Percentiles rank a stretch among this genome's conserved stretches.
phyloP scores from a whole-genome alignment of 2,113 vertebrate species.

The Cardinalis cardinalis region DNA sequence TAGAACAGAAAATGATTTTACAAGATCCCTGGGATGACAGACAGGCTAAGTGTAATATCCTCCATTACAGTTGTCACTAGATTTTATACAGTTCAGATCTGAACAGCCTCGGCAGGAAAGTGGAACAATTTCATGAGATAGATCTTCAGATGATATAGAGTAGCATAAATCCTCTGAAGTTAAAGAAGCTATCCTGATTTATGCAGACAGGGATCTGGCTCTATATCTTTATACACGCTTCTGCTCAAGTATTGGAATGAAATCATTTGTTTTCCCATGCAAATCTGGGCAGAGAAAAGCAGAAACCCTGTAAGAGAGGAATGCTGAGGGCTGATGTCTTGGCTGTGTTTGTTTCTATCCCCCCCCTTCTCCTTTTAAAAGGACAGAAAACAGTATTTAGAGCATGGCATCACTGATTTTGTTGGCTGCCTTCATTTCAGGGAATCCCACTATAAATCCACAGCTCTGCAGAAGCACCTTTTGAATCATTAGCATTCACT shows the following conservation, averaged over 20 bases:
- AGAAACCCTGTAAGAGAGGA: not conserved
- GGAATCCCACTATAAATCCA: conserved; percentile 61
- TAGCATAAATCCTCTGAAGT: conserved; percentile 44
- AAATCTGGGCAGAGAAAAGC: conserved; percentile 44
- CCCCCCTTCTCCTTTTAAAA: not conserved
- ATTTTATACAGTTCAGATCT: conserved; percentile 71
- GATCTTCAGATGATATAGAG: conserved; percentile 34
- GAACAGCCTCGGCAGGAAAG: conserved; percentile 57
- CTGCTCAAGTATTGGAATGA: conserved; percentile 52
- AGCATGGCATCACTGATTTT: conserved; percentile 48
- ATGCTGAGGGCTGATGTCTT: conserved; percentile 8
- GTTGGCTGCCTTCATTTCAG: conserved; percentile 49
- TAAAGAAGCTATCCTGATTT: conserved; percentile 45
- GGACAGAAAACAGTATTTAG: conserved; percentile 62
- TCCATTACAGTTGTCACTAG: conserved; percentile 73
- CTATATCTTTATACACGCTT: conserved; percentile 30
- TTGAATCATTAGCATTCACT: conserved; percentile 37
- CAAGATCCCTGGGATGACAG: conserved; percentile 72
- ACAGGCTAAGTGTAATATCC: conserved; percentile 76
- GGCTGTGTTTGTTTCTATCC: not conserved
- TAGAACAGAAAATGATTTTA: conserved; percentile 82
- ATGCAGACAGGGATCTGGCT: conserved; percentile 28
- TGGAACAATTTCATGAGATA: conserved; percentile 55
- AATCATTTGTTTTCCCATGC: conserved; percentile 50
- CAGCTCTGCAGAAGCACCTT: conserved; percentile 58